Evolutionary conservation across 2,888 invertebrate species (phyloP).

Genomic region (Spilarctia lutea): DNA sequence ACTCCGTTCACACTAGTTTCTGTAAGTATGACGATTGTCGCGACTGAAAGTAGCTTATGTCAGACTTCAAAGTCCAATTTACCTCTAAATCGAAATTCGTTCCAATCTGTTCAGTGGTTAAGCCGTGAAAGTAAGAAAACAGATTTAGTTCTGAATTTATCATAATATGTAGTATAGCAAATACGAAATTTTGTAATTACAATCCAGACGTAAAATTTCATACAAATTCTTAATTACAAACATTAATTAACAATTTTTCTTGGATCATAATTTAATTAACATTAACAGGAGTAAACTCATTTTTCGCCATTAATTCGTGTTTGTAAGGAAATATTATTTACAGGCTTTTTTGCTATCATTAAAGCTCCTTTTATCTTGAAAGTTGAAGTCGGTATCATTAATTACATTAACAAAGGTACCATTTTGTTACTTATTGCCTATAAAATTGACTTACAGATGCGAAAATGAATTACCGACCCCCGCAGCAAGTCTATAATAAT

Average conservation of each 20-base stretch:
- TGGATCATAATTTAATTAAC: constrained; percentile 3
- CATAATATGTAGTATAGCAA: too few species aligned
- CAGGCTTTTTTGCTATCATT: not conserved
- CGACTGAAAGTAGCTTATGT: too few species aligned
- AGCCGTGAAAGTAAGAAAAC: too few species aligned
- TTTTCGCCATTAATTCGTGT: constrained; percentile 3
- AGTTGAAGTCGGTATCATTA: constrained; percentile 9
- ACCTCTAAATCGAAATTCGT: too few species aligned
- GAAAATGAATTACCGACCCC: constrained; percentile 3
- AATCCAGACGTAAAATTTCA: not conserved
- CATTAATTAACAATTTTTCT: not conserved
- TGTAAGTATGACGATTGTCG: too few species aligned
- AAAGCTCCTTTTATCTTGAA: constrained; percentile 5
- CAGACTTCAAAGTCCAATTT: too few species aligned
- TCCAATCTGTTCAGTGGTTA: too few species aligned
- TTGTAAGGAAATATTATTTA: constrained; percentile 12
- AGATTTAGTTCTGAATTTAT: too few species aligned
- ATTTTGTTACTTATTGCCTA: constrained; percentile 9
- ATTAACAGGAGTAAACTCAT: not conserved
- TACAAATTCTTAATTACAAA: not conserved
- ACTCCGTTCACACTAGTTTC: too few species aligned
- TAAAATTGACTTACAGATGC: constrained; percentile 10
- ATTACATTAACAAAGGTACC: constrained; percentile 8
- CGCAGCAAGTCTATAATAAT: not conserved
- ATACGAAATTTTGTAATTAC: not conserved